Evolutionary conservation across 2,113 vertebrate species (phyloP).

Genomic region (Gobio gobio): DNA sequence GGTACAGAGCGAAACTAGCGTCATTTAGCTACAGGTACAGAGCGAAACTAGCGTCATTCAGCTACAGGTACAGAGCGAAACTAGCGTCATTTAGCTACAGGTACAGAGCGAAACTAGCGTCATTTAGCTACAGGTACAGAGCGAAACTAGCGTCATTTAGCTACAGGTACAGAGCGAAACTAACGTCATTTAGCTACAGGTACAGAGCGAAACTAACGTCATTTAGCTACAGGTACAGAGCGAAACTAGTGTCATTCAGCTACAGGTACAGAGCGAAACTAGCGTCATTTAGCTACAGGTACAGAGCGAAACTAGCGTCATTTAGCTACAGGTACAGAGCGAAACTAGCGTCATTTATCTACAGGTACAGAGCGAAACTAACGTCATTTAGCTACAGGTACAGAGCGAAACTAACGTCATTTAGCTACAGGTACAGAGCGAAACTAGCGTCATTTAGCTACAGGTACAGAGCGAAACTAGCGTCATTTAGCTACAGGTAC

Average conservation of each 20-base stretch:
- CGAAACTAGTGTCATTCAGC: no score
- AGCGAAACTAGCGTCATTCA: no score
- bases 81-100: no score
- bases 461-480: slow-evolving; percentile 66
- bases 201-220: slow-evolving; percentile 22
- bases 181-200: no score
- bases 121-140: slow-evolving; percentile 75
- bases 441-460: no score
- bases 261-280: slow-evolving; percentile 66
- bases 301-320: neutral
- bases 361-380: slow-evolving; percentile 66
- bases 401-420: accelerated
- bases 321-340: slow-evolving; percentile 72
- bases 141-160: no score
- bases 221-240: slow-evolving; percentile 74
- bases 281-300: no score
- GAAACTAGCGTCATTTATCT: no score
- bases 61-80: slow-evolving; percentile 67
- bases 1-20: slow-evolving; percentile 60
- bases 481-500: no score
- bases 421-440: slow-evolving; percentile 70
- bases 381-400: no score
- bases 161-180: slow-evolving; percentile 66
- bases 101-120: slow-evolving; percentile 52
- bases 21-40: no score